These are phyloP conservation scores for Turdus rufiventris DNA, from an alignment of 2,113 vertebrate genomes.

Conservation along the genomic window DNA sequence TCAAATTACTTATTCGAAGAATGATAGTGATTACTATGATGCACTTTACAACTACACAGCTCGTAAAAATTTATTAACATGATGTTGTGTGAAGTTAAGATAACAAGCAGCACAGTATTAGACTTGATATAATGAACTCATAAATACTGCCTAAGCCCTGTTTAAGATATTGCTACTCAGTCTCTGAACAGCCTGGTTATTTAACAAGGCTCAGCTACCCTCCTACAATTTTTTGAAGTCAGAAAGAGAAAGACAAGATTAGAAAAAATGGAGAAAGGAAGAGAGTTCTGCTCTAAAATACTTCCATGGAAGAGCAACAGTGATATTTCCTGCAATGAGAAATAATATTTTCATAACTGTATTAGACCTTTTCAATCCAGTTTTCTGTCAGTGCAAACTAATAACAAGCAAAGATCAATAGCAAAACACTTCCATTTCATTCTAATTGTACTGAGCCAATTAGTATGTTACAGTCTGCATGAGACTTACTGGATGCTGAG, in stretches of 20 bases:
- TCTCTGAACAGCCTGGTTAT: background rate
- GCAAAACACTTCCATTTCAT: background rate
- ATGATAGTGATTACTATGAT: background rate
- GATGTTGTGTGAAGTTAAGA: background rate
- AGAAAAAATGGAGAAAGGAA: background rate
- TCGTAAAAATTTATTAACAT: slow-evolving; percentile 4
- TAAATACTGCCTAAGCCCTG: background rate
- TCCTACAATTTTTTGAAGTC: background rate
- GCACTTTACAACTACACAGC: background rate
- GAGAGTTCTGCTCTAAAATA: background rate
- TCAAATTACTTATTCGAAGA: background rate
- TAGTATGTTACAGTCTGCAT: background rate
- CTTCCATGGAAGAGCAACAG: background rate
- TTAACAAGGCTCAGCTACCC: background rate
- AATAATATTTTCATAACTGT: background rate
- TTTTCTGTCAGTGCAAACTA: background rate
- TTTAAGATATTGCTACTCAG: background rate
- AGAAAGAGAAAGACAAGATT: background rate
- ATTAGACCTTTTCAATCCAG: background rate
- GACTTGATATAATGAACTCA: background rate
- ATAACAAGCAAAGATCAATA: background rate
- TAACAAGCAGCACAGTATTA: background rate
- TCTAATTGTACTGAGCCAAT: background rate
- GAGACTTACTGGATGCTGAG: background rate
- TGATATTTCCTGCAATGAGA: background rate